These are phyloP conservation scores for Drosophila nigrodunni DNA, from an alignment of 1,140 invertebrate species.

Conservation along the genomic window DNA sequence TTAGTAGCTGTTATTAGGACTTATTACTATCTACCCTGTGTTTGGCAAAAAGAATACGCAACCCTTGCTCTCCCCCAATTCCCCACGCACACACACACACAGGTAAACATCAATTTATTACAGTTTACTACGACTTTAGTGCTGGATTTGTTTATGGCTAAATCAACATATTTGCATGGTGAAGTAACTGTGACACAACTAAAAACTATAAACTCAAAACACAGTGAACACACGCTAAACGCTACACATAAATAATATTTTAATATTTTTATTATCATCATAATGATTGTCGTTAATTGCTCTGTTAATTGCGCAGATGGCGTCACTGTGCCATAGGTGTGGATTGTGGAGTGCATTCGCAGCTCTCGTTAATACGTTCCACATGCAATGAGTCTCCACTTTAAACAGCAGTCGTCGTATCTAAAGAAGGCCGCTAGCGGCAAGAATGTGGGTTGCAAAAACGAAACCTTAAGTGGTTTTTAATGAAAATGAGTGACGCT, in stretches of 20 bases:
- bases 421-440: constrained; percentile 46
- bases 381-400: constrained; percentile 41
- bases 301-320: constrained; percentile 12
- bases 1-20: too few species aligned
- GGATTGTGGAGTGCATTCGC: constrained; percentile 10
- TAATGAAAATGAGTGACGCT: constrained; percentile 68
- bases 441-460: constrained; percentile 76
- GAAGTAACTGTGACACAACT: constrained; percentile 64
- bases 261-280: neutral
- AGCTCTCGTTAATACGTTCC: neutral
- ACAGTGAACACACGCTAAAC: constrained; percentile 36
- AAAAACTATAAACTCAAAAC: constrained; percentile 39
- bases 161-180: constrained; percentile 78
- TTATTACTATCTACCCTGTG: too few species aligned
- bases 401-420: constrained; percentile 23
- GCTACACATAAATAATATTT: neutral
- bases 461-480: constrained; percentile 74
- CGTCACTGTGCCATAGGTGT: neutral
- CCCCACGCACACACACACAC: neutral
- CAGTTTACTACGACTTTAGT: constrained; percentile 39
- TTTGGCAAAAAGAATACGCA: neutral
- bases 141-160: constrained; percentile 73
- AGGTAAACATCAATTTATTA: constrained; percentile 2
- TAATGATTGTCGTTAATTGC: constrained; percentile 5
- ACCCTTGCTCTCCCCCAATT: neutral